Evolutionary conservation across 2,888 invertebrate species (phyloP).

Genomic region (Tridacna crocea): DNA sequence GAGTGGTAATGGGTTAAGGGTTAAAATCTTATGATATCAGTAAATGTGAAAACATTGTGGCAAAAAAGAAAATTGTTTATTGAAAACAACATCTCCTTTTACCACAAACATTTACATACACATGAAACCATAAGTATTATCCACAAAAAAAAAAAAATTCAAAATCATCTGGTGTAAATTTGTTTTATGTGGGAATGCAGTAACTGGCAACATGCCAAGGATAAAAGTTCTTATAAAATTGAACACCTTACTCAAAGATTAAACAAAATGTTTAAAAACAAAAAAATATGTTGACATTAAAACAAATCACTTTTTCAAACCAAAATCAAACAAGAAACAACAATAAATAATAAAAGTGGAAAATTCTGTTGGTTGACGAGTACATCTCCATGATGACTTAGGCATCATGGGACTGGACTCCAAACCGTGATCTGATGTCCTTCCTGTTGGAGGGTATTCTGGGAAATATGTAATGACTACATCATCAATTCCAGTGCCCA

Average conservation of each 20-base stretch:
- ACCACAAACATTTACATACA: neutral
- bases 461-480: neutral
- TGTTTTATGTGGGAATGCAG: no score
- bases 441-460: neutral
- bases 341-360: neutral
- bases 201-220: no score
- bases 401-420: conserved; percentile 34
- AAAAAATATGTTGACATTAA: no score
- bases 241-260: no score
- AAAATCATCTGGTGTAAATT: no score
- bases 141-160: no score
- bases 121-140: no score
- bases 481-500: conserved; percentile 10
- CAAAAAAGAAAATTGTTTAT: neutral
- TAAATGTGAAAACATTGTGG: conserved; percentile 4
- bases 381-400: conserved; percentile 34
- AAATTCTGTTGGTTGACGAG: conserved; percentile 39
- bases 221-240: no score
- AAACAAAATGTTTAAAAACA: no score
- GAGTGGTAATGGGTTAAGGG: no score
- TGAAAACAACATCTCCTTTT: neutral
- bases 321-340: neutral
- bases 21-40: no score
- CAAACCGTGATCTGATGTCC: conserved; percentile 31
- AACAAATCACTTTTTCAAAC: neutral